Evolutionary conservation across 2,888 invertebrate genomes (phyloP).

Genomic region (Steinernema scapterisci): DNA sequence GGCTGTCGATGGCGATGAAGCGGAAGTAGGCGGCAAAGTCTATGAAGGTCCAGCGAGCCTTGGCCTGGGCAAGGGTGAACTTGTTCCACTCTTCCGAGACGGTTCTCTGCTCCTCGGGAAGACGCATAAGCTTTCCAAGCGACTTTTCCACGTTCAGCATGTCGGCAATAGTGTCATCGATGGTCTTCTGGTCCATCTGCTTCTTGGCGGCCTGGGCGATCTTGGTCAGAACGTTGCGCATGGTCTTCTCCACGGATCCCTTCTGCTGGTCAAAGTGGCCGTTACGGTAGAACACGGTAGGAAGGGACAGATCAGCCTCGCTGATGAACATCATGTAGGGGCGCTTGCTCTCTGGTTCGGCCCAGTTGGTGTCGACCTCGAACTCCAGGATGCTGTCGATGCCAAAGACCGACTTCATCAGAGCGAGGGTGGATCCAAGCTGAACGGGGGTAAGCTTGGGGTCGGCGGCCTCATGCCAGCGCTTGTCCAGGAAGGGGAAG

Average conservation of each 20-base stretch:
- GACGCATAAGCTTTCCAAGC: constrained; percentile 23
- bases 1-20: constrained; percentile 20
- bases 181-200: constrained; percentile 9
- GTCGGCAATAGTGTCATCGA: constrained; percentile 1
- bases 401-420: constrained; percentile 25
- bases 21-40: constrained; percentile 27
- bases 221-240: constrained; percentile 28
- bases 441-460: constrained; percentile 21
- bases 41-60: constrained; percentile 14
- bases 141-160: constrained; percentile 18
- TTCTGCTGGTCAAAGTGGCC: constrained; percentile 26
- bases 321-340: constrained; percentile 26
- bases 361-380: constrained; percentile 26
- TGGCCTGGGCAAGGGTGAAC: constrained; percentile 13
- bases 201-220: constrained; percentile 13
- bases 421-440: constrained; percentile 9
- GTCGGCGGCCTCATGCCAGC: constrained; percentile 30
- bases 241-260: neutral
- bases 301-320: constrained; percentile 9
- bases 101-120: constrained; percentile 13
- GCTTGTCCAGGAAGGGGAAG: constrained; percentile 30
- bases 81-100: constrained; percentile 21
- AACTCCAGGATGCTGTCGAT: constrained; percentile 8
- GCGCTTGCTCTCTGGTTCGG: neutral
- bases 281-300: constrained; percentile 28